Conservation (phyloP, 2,888 invertebrate genomes). For the Andrena praecox region DNA sequence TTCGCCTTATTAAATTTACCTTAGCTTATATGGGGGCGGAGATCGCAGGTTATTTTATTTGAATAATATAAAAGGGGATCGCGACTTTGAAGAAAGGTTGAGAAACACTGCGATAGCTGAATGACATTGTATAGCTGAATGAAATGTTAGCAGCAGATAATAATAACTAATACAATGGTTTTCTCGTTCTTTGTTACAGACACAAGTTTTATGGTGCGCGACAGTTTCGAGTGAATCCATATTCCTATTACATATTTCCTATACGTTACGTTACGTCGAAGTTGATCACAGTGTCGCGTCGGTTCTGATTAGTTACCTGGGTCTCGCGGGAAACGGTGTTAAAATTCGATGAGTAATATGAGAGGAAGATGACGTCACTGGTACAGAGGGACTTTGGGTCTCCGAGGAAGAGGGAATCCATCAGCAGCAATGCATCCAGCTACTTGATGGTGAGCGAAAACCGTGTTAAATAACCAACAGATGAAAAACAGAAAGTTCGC, state of each 20-base stretch:
- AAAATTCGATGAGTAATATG: constrained; percentile 73
- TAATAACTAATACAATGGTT: no score
- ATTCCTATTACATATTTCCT: no score
- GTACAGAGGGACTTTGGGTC: constrained; percentile 79
- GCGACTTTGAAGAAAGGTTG: no score
- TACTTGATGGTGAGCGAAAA: constrained; percentile 79
- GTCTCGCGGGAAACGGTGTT: constrained; percentile 39
- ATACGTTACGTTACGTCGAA: neutral
- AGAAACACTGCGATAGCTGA: no score
- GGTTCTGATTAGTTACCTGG: constrained; percentile 39
- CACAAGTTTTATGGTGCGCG: neutral
- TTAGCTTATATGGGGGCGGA: no score
- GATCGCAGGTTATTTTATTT: no score
- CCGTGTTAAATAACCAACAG: neutral
- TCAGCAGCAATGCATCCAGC: constrained; percentile 81
- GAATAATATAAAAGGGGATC: no score
- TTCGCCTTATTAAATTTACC: no score
- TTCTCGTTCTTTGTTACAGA: constrained; percentile 47
- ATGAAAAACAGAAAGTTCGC: no score
- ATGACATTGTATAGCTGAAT: no score
- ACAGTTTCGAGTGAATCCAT: neutral
- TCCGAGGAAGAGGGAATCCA: constrained; percentile 81
- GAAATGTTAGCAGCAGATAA: no score
- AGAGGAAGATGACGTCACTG: constrained; percentile 80
- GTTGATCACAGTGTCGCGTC: constrained; percentile 17